Conservation (phyloP, 2,888 invertebrate genomes). For the Drosophila birchii region DNA sequence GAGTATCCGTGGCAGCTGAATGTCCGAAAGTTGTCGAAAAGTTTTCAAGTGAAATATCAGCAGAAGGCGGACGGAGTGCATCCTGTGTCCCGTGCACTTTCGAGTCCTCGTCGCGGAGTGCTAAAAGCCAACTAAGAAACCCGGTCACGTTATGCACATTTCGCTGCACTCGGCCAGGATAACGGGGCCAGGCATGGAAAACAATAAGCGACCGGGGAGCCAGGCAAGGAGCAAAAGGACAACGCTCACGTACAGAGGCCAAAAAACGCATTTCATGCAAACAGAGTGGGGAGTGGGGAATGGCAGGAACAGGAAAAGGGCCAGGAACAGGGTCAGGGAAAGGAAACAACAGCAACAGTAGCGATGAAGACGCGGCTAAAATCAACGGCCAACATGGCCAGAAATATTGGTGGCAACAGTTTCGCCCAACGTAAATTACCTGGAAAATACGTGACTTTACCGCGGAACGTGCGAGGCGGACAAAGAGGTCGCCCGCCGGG, state of each 20-base stretch:
- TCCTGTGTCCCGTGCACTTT: constrained; percentile 63
- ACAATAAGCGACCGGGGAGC: constrained; percentile 64
- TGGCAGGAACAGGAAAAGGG: constrained; percentile 11
- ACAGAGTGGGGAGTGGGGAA: constrained; percentile 22
- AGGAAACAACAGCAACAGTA: constrained; percentile 29
- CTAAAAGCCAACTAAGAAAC: constrained; percentile 76
- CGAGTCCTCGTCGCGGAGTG: constrained; percentile 32
- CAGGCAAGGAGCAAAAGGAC: constrained; percentile 46
- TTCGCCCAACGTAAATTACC: constrained; percentile 84
- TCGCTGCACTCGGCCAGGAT: constrained; percentile 70
- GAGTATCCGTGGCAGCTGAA: constrained; percentile 64
- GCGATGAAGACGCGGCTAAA: constrained; percentile 48
- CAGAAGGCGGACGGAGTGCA: constrained; percentile 25
- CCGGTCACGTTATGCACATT: constrained; percentile 80
- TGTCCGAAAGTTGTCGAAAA: constrained; percentile 77
- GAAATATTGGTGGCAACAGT: constrained; percentile 81
- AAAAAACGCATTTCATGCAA: constrained; percentile 77
- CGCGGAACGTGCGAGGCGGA: constrained; percentile 65
- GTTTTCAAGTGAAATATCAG: constrained; percentile 74
- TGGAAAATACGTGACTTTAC: constrained; percentile 84
- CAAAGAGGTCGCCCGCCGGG: constrained; percentile 26
- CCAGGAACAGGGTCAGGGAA: constrained; percentile 1
- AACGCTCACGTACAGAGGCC: constrained; percentile 75
- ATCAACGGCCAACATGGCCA: constrained; percentile 64
- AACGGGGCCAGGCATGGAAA: constrained; percentile 50